These are phyloP conservation scores for Phoxinus dragarum DNA, from an alignment of 2,797 vertebrate genomes.

Conservation along the genomic window DNA sequence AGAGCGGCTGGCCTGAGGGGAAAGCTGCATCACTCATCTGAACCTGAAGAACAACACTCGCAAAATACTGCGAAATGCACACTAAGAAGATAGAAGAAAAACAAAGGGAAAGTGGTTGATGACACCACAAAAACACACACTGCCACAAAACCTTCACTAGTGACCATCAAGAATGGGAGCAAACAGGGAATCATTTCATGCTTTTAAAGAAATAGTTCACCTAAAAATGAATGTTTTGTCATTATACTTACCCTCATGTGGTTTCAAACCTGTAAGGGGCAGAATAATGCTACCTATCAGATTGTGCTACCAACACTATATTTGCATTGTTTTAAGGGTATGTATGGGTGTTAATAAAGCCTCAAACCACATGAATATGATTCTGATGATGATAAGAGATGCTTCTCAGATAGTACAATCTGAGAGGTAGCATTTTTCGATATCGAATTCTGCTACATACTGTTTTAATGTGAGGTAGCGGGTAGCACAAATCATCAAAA, in stretches of 20 bases:
- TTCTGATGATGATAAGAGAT: no score
- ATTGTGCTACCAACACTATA: no score
- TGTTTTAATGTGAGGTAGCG: no score
- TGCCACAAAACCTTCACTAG: background rate
- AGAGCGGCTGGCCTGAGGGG: slow-evolving; percentile 37
- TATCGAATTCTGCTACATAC: no score
- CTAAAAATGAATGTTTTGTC: background rate
- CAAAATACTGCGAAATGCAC: slow-evolving; percentile 26
- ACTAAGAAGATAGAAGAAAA: background rate
- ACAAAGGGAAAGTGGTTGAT: background rate
- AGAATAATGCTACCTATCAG: no score
- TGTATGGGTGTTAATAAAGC: no score
- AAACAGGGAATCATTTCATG: background rate
- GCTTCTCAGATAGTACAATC: no score
- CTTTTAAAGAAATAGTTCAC: background rate
- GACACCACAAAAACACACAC: background rate
- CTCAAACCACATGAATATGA: no score
- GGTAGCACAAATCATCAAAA: no score
- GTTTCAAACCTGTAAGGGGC: background rate
- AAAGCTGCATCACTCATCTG: slow-evolving; percentile 45
- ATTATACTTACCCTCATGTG: background rate
- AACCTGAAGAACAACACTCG: slow-evolving; percentile 33
- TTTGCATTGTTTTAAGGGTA: no score
- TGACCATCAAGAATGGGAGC: background rate
- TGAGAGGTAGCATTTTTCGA: no score